Conservation (phyloP, 37 sponge, comb jelly and placozoan species). For the Crambe crambe region DNA sequence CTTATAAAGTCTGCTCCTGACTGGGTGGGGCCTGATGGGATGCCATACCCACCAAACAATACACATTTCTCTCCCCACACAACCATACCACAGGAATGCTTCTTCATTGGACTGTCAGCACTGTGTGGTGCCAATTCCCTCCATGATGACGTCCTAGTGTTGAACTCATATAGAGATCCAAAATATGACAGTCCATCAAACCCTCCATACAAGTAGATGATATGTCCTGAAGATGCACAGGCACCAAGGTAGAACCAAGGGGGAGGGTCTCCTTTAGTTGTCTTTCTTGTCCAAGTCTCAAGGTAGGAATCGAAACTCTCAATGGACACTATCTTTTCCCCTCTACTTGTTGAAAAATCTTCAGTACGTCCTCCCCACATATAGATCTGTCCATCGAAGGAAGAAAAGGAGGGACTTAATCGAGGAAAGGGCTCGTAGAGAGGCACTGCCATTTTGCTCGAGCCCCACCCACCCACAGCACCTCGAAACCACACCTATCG, state of each 20-base stretch:
- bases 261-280: background rate
- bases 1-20: conserved; percentile 5
- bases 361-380: background rate
- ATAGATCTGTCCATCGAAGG: background rate
- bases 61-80: background rate
- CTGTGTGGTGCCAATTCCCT: background rate
- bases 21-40: background rate
- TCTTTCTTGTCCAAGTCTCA: background rate
- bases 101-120: background rate
- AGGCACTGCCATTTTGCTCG: no score
- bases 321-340: background rate
- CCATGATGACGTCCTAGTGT: conserved; percentile 3
- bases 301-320: background rate
- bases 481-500: no score
- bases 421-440: background rate
- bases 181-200: background rate
- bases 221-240: background rate
- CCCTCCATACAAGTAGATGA: conserved; percentile 8
- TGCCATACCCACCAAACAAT: conserved; percentile 23
- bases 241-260: conserved; percentile 4
- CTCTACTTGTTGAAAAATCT: background rate
- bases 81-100: conserved; percentile 12
- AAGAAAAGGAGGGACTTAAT: background rate
- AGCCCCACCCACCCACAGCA: no score
- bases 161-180: background rate